A percentile compares a stretch with the other conserved stretches of the same genome.
Evolutionary conservation across 2,888 invertebrate genomes (phyloP).

Genomic region (Euproctis similis): DNA sequence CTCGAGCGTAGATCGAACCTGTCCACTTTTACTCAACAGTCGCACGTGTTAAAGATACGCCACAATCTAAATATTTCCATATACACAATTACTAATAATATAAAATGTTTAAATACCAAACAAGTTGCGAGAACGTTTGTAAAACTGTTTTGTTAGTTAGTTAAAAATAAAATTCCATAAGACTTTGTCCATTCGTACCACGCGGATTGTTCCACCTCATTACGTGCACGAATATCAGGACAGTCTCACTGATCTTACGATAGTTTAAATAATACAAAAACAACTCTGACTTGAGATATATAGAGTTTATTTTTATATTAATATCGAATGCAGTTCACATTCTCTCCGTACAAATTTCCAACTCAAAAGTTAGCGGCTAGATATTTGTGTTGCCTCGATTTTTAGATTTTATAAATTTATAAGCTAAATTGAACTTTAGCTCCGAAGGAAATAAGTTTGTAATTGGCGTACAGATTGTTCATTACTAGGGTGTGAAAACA

Average conservation of each 20-base stretch:
- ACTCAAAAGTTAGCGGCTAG: conserved; percentile 54
- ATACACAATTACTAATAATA: too few relatives aligned
- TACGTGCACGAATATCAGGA: conserved; percentile 56
- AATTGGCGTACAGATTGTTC: conserved; percentile 12
- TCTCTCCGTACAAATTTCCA: conserved; percentile 52
- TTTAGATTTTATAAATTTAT: too few relatives aligned
- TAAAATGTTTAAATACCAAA: too few relatives aligned
- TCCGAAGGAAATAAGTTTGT: conserved; percentile 9
- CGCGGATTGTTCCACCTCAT: conserved; percentile 68
- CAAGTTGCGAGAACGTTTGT: conserved; percentile 19
- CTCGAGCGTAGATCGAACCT: too few relatives aligned
- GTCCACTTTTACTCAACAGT: too few relatives aligned
- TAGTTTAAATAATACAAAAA: conserved; percentile 10
- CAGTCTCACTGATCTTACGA: conserved; percentile 18
- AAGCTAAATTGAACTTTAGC: conserved; percentile 23
- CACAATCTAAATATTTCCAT: too few relatives aligned
- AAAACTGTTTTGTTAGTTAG: too few relatives aligned
- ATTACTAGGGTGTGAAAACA: conserved; percentile 56
- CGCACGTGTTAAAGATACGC: too few relatives aligned
- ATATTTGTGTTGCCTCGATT: conserved; percentile 59
- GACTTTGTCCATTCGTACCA: conserved; percentile 42
- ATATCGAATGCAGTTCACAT: conserved; percentile 8
- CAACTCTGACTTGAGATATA: conserved; percentile 13
- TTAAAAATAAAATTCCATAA: conserved; percentile 25
- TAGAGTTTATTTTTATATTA: conserved; percentile 18